Base-by-base conservation (phyloP, 53 echinoderm and acorn worm genomes). In the Pentamera pediparva region DNA sequence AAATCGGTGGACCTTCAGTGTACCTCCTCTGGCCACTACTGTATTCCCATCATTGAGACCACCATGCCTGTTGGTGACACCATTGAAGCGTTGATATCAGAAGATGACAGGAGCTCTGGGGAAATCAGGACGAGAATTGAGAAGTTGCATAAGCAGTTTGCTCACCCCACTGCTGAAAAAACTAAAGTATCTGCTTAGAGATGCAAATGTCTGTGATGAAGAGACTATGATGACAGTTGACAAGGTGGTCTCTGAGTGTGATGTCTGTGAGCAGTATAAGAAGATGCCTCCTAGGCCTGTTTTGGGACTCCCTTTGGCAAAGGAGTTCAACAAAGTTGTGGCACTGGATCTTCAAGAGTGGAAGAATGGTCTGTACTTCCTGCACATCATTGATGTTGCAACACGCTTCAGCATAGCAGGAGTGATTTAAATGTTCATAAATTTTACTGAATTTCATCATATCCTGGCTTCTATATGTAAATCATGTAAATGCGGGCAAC, bases 21-120 rank as follows among this genome's bases (percentile, higher is more conserved):
- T 34, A 62, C 62, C 33, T 62, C 62, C n/a, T 62, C 62, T 5
- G 62, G 62, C 15, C 62, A 62, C 36, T 62, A 62, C 33, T 62
- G 62, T 19, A 34, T 62, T 13, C 62, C 62, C 36, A 62, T 62
- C 4, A 3, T 62, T 4, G 62, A 62, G 36, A 62, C 62, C 19
- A 62, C 62, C 3, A 62, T 62, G 35, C 62, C 62, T 32, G 32
- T 62, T 62, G 36, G 62, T 33, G 62, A 62, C 18, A 62, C 62
- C 33, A 37, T 62, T 6, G 25, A 27, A 3, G 59, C 26, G 9
- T 9, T 41, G 9, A 15, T 9, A 15, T 41, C 43, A 41, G 43
- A 9, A 10, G 43, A 41, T 9, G 43, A 41, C 9, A 41, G 15
- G 43, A 41, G 15, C 15, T 10, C 43, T 10, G 15, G 15, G 43